These are phyloP conservation scores for Mobula birostris DNA, from an alignment of 2,113 vertebrate species.

Conservation along the genomic window DNA sequence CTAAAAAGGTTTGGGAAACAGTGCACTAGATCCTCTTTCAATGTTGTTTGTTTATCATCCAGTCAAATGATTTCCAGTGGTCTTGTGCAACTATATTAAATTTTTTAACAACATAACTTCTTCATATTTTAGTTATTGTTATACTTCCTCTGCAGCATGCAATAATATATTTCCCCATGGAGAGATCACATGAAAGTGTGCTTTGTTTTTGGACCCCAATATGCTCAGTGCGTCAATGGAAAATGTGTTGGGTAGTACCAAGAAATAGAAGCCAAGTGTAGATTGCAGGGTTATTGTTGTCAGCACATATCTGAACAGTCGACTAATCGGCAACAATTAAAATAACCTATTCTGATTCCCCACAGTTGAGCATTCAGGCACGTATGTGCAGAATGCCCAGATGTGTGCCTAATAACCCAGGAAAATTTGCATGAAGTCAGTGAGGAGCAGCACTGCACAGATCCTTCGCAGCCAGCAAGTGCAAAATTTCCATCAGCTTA, in stretches of 20 bases:
- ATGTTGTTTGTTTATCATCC: background rate
- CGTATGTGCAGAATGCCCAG: constrained; percentile 34
- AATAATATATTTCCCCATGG: constrained; percentile 1
- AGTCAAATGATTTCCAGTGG: background rate
- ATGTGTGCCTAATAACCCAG: constrained; percentile 38
- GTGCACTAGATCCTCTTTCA: too few relatives aligned
- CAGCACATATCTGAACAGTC: constrained; percentile 2
- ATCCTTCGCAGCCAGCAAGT: constrained; percentile 24
- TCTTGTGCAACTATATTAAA: background rate
- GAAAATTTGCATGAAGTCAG: constrained; percentile 34
- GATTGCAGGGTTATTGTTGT: background rate
- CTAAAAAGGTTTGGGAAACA: too few relatives aligned
- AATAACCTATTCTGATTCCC: constrained; percentile 24
- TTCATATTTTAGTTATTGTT: background rate
- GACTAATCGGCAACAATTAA: constrained; percentile 29
- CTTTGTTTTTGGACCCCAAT: background rate
- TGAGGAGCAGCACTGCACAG: constrained; percentile 29
- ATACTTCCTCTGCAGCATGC: background rate
- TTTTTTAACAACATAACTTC: background rate
- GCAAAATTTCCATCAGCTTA: constrained; percentile 22
- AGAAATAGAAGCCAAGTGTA: background rate
- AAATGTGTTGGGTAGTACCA: background rate
- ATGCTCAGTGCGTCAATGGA: background rate
- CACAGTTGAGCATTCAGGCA: constrained; percentile 26
- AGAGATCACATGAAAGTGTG: background rate